Evolutionary conservation across 2,797 vertebrate species (phyloP).

Genomic region (Schizothorax lantsangensis): DNA sequence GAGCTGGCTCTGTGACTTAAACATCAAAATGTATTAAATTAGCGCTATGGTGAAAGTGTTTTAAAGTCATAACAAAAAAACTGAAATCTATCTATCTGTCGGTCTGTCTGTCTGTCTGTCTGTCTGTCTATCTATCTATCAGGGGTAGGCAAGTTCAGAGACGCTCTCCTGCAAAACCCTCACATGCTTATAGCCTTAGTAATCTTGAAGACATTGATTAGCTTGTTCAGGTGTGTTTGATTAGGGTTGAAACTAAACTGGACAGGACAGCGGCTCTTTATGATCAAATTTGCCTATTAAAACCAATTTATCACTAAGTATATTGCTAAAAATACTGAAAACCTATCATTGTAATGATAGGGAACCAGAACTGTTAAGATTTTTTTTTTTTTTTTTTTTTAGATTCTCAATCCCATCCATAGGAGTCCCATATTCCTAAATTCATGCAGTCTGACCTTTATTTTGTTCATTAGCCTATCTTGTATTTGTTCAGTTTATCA

Average conservation of each 20-base stretch:
- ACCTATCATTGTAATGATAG: too few species aligned
- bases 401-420: not conserved
- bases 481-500: conserved; percentile 20
- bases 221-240: not conserved
- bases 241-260: not conserved
- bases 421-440: not conserved
- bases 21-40: too few species aligned
- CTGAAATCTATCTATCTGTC: not conserved
- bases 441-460: not conserved
- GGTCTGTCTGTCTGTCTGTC: not conserved
- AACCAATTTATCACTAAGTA: not conserved
- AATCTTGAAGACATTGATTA: not conserved
- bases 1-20: too few species aligned
- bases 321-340: not conserved
- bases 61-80: too few species aligned
- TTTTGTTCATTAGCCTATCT: not conserved
- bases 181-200: too few species aligned
- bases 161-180: not conserved
- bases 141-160: too few species aligned
- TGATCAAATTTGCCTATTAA: not conserved
- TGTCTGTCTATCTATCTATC: too few species aligned
- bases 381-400: too few species aligned
- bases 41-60: too few species aligned
- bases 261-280: not conserved
- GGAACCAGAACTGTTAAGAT: not conserved